Evolutionary conservation across 2,797 vertebrate genomes (phyloP).

Genomic region (Pantherophis vulpinus): DNA sequence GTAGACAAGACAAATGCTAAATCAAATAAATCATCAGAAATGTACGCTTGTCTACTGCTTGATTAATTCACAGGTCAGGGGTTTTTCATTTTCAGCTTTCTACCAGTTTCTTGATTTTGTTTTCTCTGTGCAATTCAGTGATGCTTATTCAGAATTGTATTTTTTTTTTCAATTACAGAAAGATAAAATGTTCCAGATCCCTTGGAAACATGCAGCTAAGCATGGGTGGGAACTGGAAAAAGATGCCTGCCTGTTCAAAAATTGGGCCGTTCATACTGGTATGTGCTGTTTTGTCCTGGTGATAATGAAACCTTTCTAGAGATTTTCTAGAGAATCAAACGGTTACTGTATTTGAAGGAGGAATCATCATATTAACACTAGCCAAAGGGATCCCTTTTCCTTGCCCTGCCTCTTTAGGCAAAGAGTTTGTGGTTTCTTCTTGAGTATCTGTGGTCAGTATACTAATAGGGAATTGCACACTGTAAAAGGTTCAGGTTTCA

Average conservation of each 20-base stretch:
- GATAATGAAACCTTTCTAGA: neutral
- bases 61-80: neutral
- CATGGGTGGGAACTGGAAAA: slow-evolving; percentile 95
- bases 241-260: slow-evolving; percentile 89
- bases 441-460: neutral
- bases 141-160: neutral
- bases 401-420: neutral
- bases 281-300: slow-evolving; percentile 22
- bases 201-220: slow-evolving; percentile 95
- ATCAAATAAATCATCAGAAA: neutral
- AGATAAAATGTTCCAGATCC: slow-evolving; percentile 87
- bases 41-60: neutral
- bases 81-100: neutral
- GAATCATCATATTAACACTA: neutral
- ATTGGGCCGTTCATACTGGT: slow-evolving; percentile 98
- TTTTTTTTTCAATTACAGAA: slow-evolving; percentile 74
- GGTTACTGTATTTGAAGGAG: neutral
- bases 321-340: neutral
- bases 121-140: neutral
- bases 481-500: neutral
- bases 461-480: neutral
- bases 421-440: neutral
- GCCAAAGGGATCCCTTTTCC: neutral
- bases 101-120: neutral
- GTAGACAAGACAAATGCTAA: neutral